Evolutionary conservation across 2,113 vertebrate genomes (phyloP).

Genomic region (Pomatorhinus ruficollis): DNA sequence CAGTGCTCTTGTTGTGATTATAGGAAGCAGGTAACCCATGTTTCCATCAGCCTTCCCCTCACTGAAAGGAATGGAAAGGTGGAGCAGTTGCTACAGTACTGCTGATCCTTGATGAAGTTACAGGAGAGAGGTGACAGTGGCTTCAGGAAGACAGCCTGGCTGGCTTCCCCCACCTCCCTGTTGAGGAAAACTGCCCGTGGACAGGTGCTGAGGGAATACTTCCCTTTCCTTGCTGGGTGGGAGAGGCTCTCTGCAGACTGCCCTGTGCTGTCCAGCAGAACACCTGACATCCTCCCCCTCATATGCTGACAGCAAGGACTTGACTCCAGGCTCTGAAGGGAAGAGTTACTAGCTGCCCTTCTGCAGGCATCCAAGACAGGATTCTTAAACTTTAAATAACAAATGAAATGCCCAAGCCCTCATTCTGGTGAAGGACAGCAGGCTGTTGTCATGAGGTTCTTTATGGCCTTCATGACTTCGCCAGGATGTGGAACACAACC

Average conservation of each 20-base stretch:
- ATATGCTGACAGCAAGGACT: neutral
- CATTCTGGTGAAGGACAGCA: neutral
- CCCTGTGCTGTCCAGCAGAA: neutral
- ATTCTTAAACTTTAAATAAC: neutral
- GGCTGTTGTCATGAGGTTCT: neutral
- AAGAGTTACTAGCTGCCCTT: neutral
- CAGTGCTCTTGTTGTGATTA: neutral
- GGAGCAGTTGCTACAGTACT: neutral
- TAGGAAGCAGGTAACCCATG: neutral
- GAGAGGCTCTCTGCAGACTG: neutral
- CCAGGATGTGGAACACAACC: neutral
- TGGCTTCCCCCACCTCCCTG: neutral
- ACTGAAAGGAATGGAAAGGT: neutral
- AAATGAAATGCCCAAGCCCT: neutral
- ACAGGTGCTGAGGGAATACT: neutral
- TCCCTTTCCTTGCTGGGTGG: neutral
- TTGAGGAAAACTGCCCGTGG: neutral
- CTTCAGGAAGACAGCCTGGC: neutral
- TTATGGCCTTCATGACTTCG: neutral
- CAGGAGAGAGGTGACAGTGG: neutral
- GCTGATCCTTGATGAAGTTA: neutral
- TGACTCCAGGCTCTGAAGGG: neutral
- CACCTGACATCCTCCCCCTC: accelerated
- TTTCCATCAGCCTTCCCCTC: neutral
- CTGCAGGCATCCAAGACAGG: neutral